These are phyloP conservation scores for Mya arenaria DNA, from an alignment of 1,140 invertebrate species.

Conservation along the genomic window DNA sequence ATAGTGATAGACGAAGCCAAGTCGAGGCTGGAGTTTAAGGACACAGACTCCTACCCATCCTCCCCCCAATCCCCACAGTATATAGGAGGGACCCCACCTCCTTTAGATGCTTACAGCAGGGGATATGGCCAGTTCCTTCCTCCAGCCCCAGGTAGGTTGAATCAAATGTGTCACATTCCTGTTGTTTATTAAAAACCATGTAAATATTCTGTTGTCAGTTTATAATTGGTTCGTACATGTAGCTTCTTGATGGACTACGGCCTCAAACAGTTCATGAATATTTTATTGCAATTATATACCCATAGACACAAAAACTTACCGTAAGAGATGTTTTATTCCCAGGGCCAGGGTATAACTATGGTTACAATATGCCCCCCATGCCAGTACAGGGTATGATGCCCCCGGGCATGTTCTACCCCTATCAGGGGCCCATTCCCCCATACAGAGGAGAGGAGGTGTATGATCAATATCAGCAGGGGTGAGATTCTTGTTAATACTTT, in stretches of 20 bases:
- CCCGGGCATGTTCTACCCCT: slow-evolving; percentile 32
- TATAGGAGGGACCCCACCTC: neutral
- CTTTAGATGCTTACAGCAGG: slow-evolving; percentile 12
- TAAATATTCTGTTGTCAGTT: too few species aligned
- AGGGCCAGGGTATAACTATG: slow-evolving; percentile 46
- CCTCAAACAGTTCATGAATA: too few species aligned
- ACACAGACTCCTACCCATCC: slow-evolving; percentile 30
- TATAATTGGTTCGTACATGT: too few species aligned
- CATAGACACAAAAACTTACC: too few species aligned
- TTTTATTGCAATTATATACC: too few species aligned
- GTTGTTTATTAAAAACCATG: too few species aligned
- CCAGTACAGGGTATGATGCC: slow-evolving; percentile 24
- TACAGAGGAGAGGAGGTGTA: slow-evolving; percentile 22
- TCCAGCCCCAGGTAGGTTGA: neutral
- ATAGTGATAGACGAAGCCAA: slow-evolving; percentile 37
- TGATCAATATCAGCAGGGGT: neutral
- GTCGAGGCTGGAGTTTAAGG: slow-evolving; percentile 48
- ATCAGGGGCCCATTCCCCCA: neutral
- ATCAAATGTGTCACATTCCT: too few species aligned
- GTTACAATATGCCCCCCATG: slow-evolving; percentile 23
- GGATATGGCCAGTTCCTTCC: slow-evolving; percentile 28
- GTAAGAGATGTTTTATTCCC: too few species aligned
- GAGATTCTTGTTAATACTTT: too few species aligned
- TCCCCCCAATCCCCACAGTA: slow-evolving; percentile 44
- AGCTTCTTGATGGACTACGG: too few species aligned